Conservation (phyloP, 2,888 invertebrate species). For the Adelphocoris suturalis region DNA sequence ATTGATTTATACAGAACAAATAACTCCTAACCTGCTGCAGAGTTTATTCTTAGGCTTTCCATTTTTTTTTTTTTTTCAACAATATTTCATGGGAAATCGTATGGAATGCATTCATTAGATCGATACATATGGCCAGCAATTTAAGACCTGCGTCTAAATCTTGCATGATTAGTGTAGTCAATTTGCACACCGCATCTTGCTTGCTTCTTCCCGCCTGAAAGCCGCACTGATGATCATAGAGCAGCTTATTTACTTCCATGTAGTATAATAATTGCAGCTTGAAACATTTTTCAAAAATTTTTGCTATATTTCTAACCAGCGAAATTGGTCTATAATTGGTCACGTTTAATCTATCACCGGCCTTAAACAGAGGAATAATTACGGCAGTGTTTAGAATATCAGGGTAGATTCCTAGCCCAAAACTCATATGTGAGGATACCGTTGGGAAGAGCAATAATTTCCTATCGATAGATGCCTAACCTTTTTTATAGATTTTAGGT, state of each 20-base stretch:
- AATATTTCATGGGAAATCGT: constrained; percentile 44
- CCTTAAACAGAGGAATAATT: background rate
- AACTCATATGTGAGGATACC: too few species aligned
- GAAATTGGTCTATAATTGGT: constrained; percentile 48
- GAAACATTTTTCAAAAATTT: constrained; percentile 42
- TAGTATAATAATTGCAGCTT: constrained; percentile 17
- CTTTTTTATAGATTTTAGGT: too few species aligned
- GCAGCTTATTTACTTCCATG: background rate
- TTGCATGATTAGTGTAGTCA: background rate
- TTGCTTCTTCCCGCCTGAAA: constrained; percentile 20
- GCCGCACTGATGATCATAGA: constrained; percentile 37
- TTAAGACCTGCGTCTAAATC: constrained; percentile 14
- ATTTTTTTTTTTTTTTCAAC: background rate
- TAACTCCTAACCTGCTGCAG: constrained; percentile 21
- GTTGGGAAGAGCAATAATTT: too few species aligned
- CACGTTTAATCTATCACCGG: background rate
- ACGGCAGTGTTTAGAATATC: background rate
- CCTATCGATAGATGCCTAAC: too few species aligned
- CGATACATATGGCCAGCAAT: background rate
- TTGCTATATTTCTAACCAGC: constrained; percentile 27
- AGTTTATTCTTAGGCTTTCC: background rate
- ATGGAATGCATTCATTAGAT: constrained; percentile 30
- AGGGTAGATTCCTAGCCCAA: background rate
- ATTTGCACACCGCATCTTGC: constrained; percentile 24
- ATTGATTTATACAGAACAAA: background rate